These are phyloP conservation scores for Menidia menidia DNA, from an alignment of 2,797 vertebrate species.

Conservation along the genomic window DNA sequence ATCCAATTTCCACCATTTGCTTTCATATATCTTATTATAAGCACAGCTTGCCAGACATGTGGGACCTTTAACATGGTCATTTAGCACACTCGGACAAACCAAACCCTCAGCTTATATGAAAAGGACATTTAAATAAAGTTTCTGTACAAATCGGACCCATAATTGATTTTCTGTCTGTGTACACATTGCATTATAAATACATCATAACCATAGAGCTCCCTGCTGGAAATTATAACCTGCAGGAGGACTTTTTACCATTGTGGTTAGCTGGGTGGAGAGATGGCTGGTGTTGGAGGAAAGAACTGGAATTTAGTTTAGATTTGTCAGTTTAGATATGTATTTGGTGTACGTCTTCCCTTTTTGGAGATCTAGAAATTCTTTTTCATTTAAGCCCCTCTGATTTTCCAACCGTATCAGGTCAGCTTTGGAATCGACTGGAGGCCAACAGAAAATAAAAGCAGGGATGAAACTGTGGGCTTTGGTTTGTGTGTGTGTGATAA, in stretches of 20 bases:
- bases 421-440: neutral
- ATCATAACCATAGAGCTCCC: slow-evolving; percentile 76
- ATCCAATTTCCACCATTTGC: no score
- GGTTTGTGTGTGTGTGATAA: slow-evolving; percentile 3
- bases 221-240: slow-evolving; percentile 74
- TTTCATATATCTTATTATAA: neutral
- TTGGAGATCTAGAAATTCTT: neutral
- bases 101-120: slow-evolving; percentile 42
- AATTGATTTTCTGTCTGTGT: slow-evolving; percentile 71
- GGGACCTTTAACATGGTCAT: slow-evolving; percentile 15
- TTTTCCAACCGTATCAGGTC: neutral
- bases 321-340: neutral
- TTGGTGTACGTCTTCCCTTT: slow-evolving; percentile 12
- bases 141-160: slow-evolving; percentile 45
- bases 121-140: slow-evolving; percentile 49
- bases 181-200: slow-evolving; percentile 78
- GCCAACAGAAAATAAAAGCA: neutral
- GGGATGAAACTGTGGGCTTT: neutral
- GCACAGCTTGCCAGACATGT: neutral
- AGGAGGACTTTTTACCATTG: slow-evolving; percentile 42
- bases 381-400: neutral
- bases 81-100: slow-evolving; percentile 30
- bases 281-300: slow-evolving; percentile 39
- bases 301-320: slow-evolving; percentile 29
- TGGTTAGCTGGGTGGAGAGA: slow-evolving; percentile 54